Evolutionary conservation across 2,888 invertebrate species (phyloP).

Genomic region (Caenorhabditis sulstoni): DNA sequence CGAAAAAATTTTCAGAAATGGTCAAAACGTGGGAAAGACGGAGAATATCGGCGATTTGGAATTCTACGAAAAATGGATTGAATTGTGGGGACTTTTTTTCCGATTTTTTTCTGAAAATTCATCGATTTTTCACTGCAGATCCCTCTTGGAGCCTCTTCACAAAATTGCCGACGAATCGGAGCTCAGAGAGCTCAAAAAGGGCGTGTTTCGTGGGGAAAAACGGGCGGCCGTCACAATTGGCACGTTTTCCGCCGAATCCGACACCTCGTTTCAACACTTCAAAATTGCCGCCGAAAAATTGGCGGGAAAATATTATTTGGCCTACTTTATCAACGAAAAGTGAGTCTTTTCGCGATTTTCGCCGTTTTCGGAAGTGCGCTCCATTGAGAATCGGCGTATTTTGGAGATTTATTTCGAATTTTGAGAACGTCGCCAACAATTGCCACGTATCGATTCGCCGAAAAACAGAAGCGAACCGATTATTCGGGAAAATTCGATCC

Average conservation of each 20-base stretch:
- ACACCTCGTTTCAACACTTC: constrained; percentile 66
- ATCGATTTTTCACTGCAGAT: constrained; percentile 7
- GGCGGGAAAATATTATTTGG: constrained; percentile 74
- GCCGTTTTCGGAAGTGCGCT: background rate
- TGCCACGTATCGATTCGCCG: constrained; percentile 69
- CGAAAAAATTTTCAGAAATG: constrained; percentile 51
- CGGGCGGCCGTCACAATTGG: constrained; percentile 73
- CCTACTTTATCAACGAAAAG: constrained; percentile 62
- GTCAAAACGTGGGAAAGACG: constrained; percentile 71
- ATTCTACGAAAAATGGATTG: constrained; percentile 74
- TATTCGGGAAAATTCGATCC: constrained; percentile 73
- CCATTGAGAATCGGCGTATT: too few relatives aligned
- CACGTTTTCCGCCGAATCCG: constrained; percentile 23
- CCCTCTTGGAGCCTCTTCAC: constrained; percentile 2
- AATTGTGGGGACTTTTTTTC: too few relatives aligned
- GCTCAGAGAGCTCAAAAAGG: constrained; percentile 46
- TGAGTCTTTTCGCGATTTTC: too few relatives aligned
- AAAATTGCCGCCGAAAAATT: constrained; percentile 72
- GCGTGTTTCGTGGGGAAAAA: constrained; percentile 25
- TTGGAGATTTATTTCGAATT: background rate
- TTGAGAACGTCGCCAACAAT: constrained; percentile 56
- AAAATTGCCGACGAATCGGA: constrained; percentile 27
- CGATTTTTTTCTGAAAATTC: too few relatives aligned
- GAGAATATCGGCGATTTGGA: constrained; percentile 70
- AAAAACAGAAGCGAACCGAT: constrained; percentile 69